A percentile compares a stretch with the other conserved stretches of the same genome.
phyloP scores from a whole-genome alignment of 2,797 vertebrate species.

The Darevskia mixta region DNA sequence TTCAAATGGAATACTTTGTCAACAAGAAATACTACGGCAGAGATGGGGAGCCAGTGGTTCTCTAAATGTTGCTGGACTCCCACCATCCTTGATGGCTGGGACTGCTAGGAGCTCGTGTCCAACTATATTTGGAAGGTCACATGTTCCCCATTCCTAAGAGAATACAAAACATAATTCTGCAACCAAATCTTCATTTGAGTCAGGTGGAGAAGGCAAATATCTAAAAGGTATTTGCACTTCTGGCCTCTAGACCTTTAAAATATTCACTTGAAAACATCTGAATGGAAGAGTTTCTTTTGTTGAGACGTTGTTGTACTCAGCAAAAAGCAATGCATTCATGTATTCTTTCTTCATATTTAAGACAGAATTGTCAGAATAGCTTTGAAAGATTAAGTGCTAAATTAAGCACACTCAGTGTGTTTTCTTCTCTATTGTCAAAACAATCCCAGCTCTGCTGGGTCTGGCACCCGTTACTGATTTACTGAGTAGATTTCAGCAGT shows the following conservation, averaged over 20 bases:
- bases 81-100: too few relatives aligned
- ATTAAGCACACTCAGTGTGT: slow-evolving; percentile 57
- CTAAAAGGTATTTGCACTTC: neutral
- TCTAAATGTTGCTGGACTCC: neutral
- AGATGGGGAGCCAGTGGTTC: neutral
- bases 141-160: too few relatives aligned
- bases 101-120: too few relatives aligned
- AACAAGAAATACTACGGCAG: neutral
- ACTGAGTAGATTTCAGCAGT: slow-evolving; percentile 56
- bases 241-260: slow-evolving; percentile 12
- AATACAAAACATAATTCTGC: neutral
- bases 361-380: slow-evolving; percentile 58
- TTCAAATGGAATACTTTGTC: neutral
- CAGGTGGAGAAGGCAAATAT: neutral
- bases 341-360: slow-evolving; percentile 53
- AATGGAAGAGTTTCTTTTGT: slow-evolving; percentile 43
- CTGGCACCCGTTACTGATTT: slow-evolving; percentile 64
- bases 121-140: too few relatives aligned
- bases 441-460: slow-evolving; percentile 63
- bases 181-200: neutral
- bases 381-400: slow-evolving; percentile 63
- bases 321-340: slow-evolving; percentile 60
- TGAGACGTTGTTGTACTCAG: slow-evolving; percentile 30
- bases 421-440: slow-evolving; percentile 70
- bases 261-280: slow-evolving; percentile 52